phyloP scores from a whole-genome alignment of 2,888 invertebrate species.

The Tinea pellionella region DNA sequence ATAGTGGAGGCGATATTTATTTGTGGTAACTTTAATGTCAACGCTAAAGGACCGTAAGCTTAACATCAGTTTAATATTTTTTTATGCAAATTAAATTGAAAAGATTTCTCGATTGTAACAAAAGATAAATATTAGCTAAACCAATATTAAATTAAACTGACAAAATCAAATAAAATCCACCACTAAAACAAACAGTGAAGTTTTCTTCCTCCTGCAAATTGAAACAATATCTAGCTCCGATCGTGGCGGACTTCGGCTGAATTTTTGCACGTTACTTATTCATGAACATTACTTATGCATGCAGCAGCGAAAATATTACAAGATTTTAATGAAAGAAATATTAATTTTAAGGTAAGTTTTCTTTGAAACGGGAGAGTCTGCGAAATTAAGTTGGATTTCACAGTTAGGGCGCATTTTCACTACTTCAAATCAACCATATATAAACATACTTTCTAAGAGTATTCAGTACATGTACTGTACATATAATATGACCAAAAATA shows the following conservation, averaged over 20 bases:
- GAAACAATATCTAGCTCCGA: conserved; percentile 20
- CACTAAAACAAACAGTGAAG: conserved; percentile 16
- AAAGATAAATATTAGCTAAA: conserved; percentile 22
- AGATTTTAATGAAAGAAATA: conserved; percentile 72
- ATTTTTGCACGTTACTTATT: conserved; percentile 65
- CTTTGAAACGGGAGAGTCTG: conserved; percentile 45
- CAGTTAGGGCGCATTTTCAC: too few relatives aligned
- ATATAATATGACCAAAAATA: too few relatives aligned
- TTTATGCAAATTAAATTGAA: too few relatives aligned
- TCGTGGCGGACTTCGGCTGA: conserved; percentile 23
- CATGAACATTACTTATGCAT: conserved; percentile 70
- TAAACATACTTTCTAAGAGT: too few relatives aligned
- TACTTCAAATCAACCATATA: too few relatives aligned
- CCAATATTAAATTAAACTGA: conserved; percentile 17
- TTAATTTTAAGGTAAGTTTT: conserved; percentile 68
- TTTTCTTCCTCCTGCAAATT: conserved; percentile 15
- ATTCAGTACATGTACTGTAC: too few relatives aligned
- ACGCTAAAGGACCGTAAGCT: too few relatives aligned
- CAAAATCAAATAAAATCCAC: background rate
- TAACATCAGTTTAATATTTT: too few relatives aligned
- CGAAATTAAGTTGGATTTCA: conserved; percentile 46
- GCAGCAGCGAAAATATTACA: conserved; percentile 71
- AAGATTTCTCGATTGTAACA: background rate
- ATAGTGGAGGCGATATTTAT: too few relatives aligned
- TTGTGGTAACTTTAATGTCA: too few relatives aligned